Evolutionary conservation across 2,888 invertebrate genomes (phyloP).

Genomic region (Julus scanicus): DNA sequence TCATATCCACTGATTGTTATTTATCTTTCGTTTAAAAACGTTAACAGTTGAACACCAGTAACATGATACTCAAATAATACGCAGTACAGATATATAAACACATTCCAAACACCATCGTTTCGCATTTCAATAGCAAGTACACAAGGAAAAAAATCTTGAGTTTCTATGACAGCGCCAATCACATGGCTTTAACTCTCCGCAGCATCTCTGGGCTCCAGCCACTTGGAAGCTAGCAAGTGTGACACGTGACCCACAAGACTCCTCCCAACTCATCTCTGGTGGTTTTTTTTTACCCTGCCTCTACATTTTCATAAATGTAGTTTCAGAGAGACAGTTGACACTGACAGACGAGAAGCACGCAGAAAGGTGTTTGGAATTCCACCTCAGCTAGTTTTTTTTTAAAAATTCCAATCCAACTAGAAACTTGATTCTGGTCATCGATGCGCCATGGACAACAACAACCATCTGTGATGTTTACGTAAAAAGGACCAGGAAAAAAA

Average conservation of each 20-base stretch:
- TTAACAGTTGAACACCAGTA: background rate
- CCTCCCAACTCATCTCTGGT: constrained; percentile 13
- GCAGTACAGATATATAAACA: background rate
- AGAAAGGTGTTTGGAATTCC: background rate
- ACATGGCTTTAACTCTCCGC: background rate
- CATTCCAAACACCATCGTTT: background rate
- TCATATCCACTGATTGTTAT: too few species aligned
- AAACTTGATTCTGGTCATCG: background rate
- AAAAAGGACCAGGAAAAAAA: background rate
- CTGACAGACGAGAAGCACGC: constrained; percentile 5
- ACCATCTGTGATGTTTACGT: background rate
- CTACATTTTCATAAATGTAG: background rate
- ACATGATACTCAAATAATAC: background rate
- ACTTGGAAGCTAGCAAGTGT: background rate
- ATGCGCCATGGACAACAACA: background rate
- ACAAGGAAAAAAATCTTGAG: background rate
- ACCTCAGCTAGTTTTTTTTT: background rate
- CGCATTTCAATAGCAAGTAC: background rate
- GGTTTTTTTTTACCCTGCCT: background rate
- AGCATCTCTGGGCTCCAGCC: background rate
- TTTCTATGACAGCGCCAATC: background rate
- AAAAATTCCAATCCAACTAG: background rate
- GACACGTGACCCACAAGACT: background rate
- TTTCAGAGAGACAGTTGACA: constrained; percentile 7
- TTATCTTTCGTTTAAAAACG: too few species aligned